These are phyloP conservation scores for Crematogaster levior DNA, from an alignment of 2,888 invertebrate species.

Conservation along the genomic window DNA sequence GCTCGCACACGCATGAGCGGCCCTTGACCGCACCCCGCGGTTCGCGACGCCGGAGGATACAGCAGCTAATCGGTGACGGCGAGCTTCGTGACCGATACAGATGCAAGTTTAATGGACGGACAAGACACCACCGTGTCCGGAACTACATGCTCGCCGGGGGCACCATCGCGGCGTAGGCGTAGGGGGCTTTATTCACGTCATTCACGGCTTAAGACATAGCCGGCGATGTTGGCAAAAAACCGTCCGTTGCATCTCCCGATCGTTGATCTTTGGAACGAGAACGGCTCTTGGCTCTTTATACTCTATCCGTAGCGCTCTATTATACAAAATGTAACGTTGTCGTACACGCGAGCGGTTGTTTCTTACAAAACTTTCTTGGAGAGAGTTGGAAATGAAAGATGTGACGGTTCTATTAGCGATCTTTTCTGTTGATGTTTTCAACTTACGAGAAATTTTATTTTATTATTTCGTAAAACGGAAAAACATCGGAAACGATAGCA, in stretches of 20 bases:
- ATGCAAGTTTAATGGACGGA: conserved; percentile 65
- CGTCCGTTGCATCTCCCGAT: conserved; percentile 39
- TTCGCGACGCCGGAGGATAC: conserved; percentile 6
- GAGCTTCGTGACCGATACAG: conserved; percentile 71
- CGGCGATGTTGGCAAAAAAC: conserved; percentile 17
- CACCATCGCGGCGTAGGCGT: conserved; percentile 38
- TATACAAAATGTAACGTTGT: not conserved
- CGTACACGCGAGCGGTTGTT: not conserved
- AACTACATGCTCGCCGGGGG: conserved; percentile 36
- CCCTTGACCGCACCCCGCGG: conserved; percentile 4
- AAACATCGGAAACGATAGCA: not conserved
- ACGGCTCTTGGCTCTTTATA: conserved; percentile 2
- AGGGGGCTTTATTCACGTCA: conserved; percentile 52
- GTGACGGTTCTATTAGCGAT: not conserved
- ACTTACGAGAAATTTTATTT: not conserved
- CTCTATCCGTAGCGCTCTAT: not conserved
- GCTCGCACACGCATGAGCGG: not conserved
- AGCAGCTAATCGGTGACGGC: conserved; percentile 57
- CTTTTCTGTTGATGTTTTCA: not conserved
- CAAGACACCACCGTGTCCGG: conserved; percentile 44
- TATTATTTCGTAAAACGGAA: not conserved
- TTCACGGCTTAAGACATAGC: conserved; percentile 48
- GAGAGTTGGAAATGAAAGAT: not conserved
- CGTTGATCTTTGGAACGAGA: conserved; percentile 57
- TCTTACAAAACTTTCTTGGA: not conserved